Evolutionary conservation across 2,888 invertebrate genomes (phyloP), one percentile per base, ranked within the genome.

Genomic region (Deilephila porcellus): DNA sequence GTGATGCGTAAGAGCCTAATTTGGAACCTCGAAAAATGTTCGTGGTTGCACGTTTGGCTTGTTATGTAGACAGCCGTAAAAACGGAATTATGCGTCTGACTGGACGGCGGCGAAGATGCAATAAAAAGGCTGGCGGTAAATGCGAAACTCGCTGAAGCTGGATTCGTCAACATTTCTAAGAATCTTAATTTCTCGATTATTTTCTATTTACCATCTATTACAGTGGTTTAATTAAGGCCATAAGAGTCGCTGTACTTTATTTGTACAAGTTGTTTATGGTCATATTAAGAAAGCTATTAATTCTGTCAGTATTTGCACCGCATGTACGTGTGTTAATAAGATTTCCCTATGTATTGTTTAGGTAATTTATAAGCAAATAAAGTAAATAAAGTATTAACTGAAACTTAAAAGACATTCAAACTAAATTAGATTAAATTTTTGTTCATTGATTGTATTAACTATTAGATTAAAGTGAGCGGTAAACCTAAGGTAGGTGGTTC

Each of bases 121-220:
- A 75, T 81, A 84, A 86, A 85, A 86, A 86, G 79, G 74, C 71
- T 76, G 77, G 74, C 80, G 78, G 79, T 81, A 79, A 81, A 83
- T 73, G 77, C 76, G 75, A 82, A 85, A 80, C 83, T 78, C 45
- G 56, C 72, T 59, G 63, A 56, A 75, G 76, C 80, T 82, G 80
- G 81, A 81, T 83, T 83, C 78, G 75, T 78, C 75, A 56, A 59
- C 79, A 74, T 81, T 87, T 87, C 86, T 84, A 71, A 80, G 87
- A 86, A 86, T 77, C 79, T 76, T 75, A 79, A 81, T 71, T 71
- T 78, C 67, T 76, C 75, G 77, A 82, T 83, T 81, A 80, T 78
- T 78, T 85, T 85, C 84, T 84, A 82, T 83, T 83, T 82, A 82
- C 80, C 52, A 34, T 71, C 34, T 56, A 59, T 34, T 56, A 19